Evolutionary conservation across 2,888 invertebrate species (phyloP).

Genomic region (Monopis laevigella): DNA sequence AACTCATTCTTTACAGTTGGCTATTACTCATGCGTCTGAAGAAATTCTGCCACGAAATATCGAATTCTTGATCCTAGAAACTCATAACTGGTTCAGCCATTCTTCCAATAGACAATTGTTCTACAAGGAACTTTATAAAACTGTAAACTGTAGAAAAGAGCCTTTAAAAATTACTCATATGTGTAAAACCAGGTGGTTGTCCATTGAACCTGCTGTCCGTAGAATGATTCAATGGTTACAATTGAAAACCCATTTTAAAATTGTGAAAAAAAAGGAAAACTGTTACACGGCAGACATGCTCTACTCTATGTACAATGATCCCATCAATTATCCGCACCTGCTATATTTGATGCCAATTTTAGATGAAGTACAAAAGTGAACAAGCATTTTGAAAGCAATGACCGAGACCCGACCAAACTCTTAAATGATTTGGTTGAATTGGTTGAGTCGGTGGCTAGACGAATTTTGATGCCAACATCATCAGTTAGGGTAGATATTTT

Average conservation of each 20-base stretch:
- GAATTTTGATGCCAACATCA: slow-evolving; percentile 13
- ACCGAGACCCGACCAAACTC: slow-evolving; percentile 15
- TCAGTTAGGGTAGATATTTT: slow-evolving; percentile 13
- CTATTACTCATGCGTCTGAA: slow-evolving; percentile 12
- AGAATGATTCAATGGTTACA: neutral
- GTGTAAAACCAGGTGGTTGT: neutral
- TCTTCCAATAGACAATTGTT: too few species aligned
- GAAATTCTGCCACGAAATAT: slow-evolving; percentile 10
- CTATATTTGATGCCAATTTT: slow-evolving; percentile 10
- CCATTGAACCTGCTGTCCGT: too few species aligned
- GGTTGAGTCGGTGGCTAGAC: slow-evolving; percentile 10
- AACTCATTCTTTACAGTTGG: slow-evolving; percentile 13
- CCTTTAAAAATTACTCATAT: neutral
- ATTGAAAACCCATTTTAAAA: slow-evolving; percentile 8
- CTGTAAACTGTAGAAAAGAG: neutral
- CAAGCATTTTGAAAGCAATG: slow-evolving; percentile 14
- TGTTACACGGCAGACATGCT: too few species aligned
- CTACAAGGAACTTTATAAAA: neutral
- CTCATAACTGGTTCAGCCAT: too few species aligned
- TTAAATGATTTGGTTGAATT: slow-evolving; percentile 13
- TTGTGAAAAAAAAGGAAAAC: slow-evolving; percentile 11
- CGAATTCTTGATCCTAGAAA: slow-evolving; percentile 8
- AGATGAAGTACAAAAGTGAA: slow-evolving; percentile 15
- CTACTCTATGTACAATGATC: slow-evolving; percentile 13
- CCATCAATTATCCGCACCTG: slow-evolving; percentile 14